Percentiles rank a stretch among this genome's conserved stretches.
These are phyloP conservation scores for Nautilus pompilius DNA, from an alignment of 1,140 invertebrate species.

Conservation along the genomic window DNA sequence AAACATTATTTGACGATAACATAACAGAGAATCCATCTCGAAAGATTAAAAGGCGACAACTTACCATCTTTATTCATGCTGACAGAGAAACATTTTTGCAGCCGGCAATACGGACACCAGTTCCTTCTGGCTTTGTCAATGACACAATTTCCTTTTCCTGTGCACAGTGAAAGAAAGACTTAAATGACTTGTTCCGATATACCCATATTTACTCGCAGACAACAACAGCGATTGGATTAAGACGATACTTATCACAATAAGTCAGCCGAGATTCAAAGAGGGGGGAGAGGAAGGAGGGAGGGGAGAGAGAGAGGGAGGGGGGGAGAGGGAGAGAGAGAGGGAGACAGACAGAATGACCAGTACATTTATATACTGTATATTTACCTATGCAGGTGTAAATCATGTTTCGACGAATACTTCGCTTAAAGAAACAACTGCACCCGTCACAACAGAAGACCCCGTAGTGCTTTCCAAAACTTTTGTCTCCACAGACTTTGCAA, in stretches of 20 bases:
- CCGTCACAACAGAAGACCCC: slow-evolving; percentile 97
- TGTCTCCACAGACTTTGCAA: slow-evolving; percentile 94
- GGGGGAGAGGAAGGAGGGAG: not conserved
- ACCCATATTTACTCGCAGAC: not conserved
- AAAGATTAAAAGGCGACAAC: slow-evolving; percentile 8
- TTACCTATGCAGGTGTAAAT: slow-evolving; percentile 92
- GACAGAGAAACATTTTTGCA: slow-evolving; percentile 74
- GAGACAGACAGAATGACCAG: not conserved
- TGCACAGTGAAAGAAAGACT: slow-evolving; percentile 56
- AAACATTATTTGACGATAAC: too few relatives aligned
- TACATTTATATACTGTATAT: slow-evolving; percentile 8
- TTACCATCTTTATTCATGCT: slow-evolving; percentile 77
- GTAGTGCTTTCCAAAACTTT: slow-evolving; percentile 94
- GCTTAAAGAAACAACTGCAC: slow-evolving; percentile 96
- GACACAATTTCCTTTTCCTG: slow-evolving; percentile 71
- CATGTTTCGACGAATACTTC: slow-evolving; percentile 89
- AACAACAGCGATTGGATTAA: not conserved
- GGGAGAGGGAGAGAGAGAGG: not conserved
- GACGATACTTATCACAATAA: not conserved
- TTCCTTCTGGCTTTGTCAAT: slow-evolving; percentile 80
- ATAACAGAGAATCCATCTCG: too few relatives aligned
- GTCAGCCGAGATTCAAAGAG: not conserved
- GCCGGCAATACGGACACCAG: slow-evolving; percentile 82
- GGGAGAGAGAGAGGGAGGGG: not conserved
- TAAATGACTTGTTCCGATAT: not conserved